Conservation (phyloP, 2,888 invertebrate species). For the Crocallis elinguaria region DNA sequence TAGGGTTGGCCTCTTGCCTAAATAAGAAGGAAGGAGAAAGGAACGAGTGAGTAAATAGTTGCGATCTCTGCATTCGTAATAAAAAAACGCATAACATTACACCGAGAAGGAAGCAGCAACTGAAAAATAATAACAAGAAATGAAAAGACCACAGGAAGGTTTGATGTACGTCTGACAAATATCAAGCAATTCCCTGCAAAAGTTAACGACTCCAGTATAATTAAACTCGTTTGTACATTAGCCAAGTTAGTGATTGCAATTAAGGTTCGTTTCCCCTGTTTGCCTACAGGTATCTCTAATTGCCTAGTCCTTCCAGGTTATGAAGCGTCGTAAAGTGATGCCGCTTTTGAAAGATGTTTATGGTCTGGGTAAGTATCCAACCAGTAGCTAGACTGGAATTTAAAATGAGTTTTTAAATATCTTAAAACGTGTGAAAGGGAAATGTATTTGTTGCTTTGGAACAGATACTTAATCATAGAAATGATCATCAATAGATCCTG, state of each 20-base stretch:
- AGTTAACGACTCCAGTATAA: conserved; percentile 17
- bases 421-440: no score
- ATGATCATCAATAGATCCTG: no score
- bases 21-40: no score
- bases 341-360: conserved; percentile 26
- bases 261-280: conserved; percentile 28
- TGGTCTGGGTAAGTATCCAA: neutral
- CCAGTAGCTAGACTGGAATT: neutral
- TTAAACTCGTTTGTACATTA: conserved; percentile 28
- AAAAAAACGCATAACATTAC: no score
- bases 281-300: conserved; percentile 34
- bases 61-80: no score
- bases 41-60: no score
- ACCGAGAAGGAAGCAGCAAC: no score
- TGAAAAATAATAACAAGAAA: neutral
- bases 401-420: neutral
- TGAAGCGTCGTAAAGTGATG: conserved; percentile 17
- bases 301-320: conserved; percentile 22
- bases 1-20: no score
- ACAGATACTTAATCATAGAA: no score
- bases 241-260: conserved; percentile 24
- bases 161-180: conserved; percentile 12
- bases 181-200: neutral
- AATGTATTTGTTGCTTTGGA: no score
- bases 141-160: neutral